Conservation (phyloP, 2,797 vertebrate species). For the Lophotriccus pileatus region DNA sequence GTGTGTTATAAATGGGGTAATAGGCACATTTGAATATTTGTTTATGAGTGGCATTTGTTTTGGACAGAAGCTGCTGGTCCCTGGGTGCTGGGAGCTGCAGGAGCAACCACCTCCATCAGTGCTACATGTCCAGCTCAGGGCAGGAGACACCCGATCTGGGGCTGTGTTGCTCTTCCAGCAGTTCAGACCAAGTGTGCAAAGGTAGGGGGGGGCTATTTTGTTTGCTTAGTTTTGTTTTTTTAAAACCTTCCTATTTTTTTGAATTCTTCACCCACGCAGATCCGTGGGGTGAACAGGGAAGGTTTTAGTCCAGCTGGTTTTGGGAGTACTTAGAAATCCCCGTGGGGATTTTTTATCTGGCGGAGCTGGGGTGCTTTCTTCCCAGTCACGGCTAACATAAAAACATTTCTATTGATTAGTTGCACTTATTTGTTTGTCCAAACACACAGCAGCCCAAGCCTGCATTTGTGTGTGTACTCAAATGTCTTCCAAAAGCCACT, state of each 20-base stretch:
- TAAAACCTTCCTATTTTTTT: not conserved
- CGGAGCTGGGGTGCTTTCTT: not conserved
- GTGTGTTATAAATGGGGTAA: not conserved
- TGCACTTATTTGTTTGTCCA: constrained; percentile 19
- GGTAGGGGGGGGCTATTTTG: not conserved
- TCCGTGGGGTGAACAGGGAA: not conserved
- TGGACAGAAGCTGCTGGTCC: not conserved
- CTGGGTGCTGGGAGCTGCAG: not conserved
- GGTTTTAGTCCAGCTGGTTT: not conserved
- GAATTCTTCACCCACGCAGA: not conserved
- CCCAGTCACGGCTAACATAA: not conserved
- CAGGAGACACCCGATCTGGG: not conserved
- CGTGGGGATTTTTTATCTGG: not conserved
- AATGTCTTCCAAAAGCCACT: constrained; percentile 27
- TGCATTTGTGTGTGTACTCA: not conserved
- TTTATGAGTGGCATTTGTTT: not conserved
- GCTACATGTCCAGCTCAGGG: not conserved
- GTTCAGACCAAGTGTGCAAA: not conserved
- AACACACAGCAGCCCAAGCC: not conserved
- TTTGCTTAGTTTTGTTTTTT: not conserved
- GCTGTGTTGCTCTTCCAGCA: not conserved
- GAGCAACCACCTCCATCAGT: not conserved
- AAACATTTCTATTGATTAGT: not conserved
- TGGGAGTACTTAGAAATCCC: not conserved
- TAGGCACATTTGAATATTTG: not conserved